phyloP scores from a whole-genome alignment of 2,888 invertebrate species.

The Epinotia brunnichana region DNA sequence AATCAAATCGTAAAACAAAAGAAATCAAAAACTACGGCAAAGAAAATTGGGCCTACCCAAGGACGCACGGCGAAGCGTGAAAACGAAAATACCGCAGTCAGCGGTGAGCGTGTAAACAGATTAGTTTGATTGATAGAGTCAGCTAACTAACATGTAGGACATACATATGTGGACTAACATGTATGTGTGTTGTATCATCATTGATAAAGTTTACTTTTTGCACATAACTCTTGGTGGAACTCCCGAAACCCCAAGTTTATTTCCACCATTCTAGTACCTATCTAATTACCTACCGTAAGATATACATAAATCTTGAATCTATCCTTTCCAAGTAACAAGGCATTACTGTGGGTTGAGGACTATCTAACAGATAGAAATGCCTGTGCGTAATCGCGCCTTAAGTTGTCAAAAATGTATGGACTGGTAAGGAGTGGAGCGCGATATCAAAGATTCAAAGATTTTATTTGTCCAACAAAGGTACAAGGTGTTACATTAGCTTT shows the following conservation, averaged over 20 bases:
- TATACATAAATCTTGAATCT: too few species aligned
- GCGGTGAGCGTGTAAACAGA: not conserved
- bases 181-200: not conserved
- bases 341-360: too few species aligned
- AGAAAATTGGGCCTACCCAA: not conserved
- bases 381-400: too few species aligned
- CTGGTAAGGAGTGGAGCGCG: too few species aligned
- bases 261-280: not conserved
- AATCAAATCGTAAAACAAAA: not conserved
- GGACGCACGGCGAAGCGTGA: not conserved
- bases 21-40: not conserved
- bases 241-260: not conserved
- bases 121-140: constrained; percentile 5
- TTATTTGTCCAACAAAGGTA: too few species aligned
- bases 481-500: too few species aligned
- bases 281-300: too few species aligned
- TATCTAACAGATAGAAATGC: too few species aligned
- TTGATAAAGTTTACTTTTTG: not conserved
- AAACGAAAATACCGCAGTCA: constrained; percentile 1
- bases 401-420: too few species aligned
- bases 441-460: too few species aligned
- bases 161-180: too few species aligned
- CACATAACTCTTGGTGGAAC: not conserved
- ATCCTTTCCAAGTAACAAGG: too few species aligned
- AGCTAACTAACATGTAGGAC: not conserved